Evolutionary conservation across 2,888 invertebrate species (phyloP), one percentile per base, ranked within the genome.

Genomic region (Sinodicranocentrus sp.): DNA sequence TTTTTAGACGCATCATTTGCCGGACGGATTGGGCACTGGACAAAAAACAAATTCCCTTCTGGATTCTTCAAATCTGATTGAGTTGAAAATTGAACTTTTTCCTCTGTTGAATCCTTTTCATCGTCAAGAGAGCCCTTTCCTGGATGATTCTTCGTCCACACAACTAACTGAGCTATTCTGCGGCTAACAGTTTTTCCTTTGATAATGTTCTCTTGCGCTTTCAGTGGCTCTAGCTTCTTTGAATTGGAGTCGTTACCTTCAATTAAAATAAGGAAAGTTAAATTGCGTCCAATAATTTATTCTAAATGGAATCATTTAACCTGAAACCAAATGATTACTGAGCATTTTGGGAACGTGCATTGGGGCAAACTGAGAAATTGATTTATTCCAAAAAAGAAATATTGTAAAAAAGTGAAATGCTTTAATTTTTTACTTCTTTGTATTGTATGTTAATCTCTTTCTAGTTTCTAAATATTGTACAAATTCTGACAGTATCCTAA

Each of bases 41-140:
- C 80, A 59, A 73, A 65, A 57, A 80, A 80, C 26, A 80, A 43
- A 23, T 80, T 73, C 2, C 48, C 61, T 21, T 70, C 48, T 6
- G 73, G 61, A 59, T 54, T n/a, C 28, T 28, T 3, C n/a, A 48
- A 25, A 17, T 28, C 28, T 63, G 5, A n/a, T 28, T 3, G 13
- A 3, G 33, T 33, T 6, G 33, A 33, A 6, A 10, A 33, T 10
- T n/a, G n/a, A 23, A 59, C 25, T 59, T 19, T 23, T 59, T 59
- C 25, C 2, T 5, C 6, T 59, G 19, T 6, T 59, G 59, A 10
- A 8, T 28, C 28, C 21, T 70, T 52, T 10, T 26, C 28, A 1
- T 25, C 26, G n/a, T 13, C 28, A 5, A 10, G 15, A 28, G 26
- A 39, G 5, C 23, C 43, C 43, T 63, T 63, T 23, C 23, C 21